Percentiles rank a stretch among this genome's conserved stretches.
Conservation (phyloP, 2,797 vertebrate species). For the Masticophis lateralis region DNA sequence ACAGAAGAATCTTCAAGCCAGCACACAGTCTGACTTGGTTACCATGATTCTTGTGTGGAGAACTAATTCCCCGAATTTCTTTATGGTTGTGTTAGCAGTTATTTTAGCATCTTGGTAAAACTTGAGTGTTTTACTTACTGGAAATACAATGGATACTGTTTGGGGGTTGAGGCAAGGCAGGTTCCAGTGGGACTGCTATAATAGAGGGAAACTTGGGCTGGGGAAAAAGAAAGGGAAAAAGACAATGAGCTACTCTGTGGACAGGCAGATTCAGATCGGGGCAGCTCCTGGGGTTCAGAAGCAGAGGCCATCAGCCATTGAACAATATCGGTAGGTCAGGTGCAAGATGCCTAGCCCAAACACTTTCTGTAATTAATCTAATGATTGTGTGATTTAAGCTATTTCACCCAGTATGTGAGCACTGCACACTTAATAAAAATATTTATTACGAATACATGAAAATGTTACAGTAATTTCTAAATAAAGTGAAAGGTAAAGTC, state of each 20-base stretch:
- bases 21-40: background rate
- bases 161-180: slow-evolving; percentile 59
- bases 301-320: no score
- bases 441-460: background rate
- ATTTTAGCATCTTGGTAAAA: background rate
- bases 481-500: background rate
- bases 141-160: slow-evolving; percentile 62
- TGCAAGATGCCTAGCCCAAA: background rate
- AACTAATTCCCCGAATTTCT: background rate
- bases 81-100: background rate
- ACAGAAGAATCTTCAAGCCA: background rate
- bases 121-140: slow-evolving; percentile 62
- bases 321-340: background rate
- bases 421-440: background rate
- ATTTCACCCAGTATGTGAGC: background rate
- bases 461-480: background rate
- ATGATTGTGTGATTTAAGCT: background rate
- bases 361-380: background rate
- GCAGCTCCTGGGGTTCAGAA: background rate
- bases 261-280: background rate
- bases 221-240: slow-evolving; percentile 57
- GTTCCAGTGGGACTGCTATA: slow-evolving; percentile 69
- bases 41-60: background rate
- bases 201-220: slow-evolving; percentile 71
- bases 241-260: slow-evolving; percentile 32